Evolutionary conservation across 2,113 vertebrate genomes (phyloP).

Genomic region (Vicugna pacos): DNA sequence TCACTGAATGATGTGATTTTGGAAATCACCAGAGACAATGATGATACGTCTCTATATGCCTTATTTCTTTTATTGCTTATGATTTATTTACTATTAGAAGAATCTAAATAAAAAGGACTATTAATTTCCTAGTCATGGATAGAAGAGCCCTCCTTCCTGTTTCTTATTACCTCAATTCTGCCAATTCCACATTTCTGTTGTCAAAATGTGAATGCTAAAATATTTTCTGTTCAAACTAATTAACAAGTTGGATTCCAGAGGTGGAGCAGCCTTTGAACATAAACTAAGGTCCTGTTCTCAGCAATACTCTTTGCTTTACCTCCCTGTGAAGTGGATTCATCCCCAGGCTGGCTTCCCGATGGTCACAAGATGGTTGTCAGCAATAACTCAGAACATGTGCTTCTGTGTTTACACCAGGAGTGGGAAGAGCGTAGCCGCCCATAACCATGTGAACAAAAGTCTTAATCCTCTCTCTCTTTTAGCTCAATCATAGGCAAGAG

Average conservation of each 20-base stretch:
- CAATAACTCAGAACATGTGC: not conserved
- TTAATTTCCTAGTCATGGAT: not conserved
- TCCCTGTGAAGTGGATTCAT: not conserved
- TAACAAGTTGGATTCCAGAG: not conserved
- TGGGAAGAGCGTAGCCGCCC: not conserved
- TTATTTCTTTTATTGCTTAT: not conserved
- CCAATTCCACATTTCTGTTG: not conserved
- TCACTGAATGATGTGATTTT: not conserved
- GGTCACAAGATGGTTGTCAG: not conserved
- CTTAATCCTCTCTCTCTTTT: not conserved
- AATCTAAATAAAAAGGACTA: not conserved
- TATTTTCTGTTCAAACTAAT: not conserved
- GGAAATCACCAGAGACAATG: not conserved
- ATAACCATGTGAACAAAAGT: not conserved
- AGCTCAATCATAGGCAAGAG: not conserved
- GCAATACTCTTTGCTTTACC: not conserved
- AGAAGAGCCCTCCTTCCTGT: not conserved
- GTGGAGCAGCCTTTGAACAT: not conserved
- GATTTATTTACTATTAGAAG: not conserved
- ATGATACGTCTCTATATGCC: not conserved
- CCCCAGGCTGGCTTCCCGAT: not conserved
- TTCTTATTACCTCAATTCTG: not conserved
- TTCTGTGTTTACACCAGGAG: not conserved
- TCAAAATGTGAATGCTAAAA: slow-evolving; percentile 8
- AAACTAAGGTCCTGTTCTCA: not conserved